Conservation (phyloP, 2,888 invertebrate genomes). For the Ceriagrion tenellum region DNA sequence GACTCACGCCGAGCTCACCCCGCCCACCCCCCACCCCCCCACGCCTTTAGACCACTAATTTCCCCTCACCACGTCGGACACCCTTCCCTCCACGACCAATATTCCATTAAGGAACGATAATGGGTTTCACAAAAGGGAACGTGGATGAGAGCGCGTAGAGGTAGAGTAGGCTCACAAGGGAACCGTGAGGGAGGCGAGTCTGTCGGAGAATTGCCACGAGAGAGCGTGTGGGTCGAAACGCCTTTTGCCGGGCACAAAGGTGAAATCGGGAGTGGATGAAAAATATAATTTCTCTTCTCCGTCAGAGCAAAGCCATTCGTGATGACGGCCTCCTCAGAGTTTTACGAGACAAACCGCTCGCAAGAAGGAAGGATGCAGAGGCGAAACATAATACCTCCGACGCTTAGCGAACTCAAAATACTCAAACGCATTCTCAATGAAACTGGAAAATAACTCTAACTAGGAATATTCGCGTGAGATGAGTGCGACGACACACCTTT, state of each 20-base stretch:
- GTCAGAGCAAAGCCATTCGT: not conserved
- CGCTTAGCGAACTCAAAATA: not conserved
- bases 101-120: conserved; percentile 43
- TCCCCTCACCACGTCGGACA: not conserved
- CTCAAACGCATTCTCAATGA: too few species aligned
- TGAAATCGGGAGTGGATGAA: not conserved
- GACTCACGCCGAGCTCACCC: not conserved
- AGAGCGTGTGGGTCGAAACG: not conserved
- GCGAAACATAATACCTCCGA: not conserved
- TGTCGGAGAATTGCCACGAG: not conserved
- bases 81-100: not conserved
- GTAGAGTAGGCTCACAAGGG: not conserved
- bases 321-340: not conserved
- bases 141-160: not conserved
- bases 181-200: not conserved
- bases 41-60: not conserved
- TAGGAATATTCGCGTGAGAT: too few species aligned
- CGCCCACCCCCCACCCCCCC: not conserved
- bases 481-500: too few species aligned
- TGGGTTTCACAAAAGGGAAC: conserved; percentile 17
- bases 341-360: not conserved
- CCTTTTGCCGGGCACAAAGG: not conserved
- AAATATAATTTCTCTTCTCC: not conserved
- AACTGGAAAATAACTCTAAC: too few species aligned
- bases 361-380: not conserved